A percentile compares a stretch with the other conserved stretches of the same genome.
Evolutionary conservation across 2,113 vertebrate species (phyloP).

Genomic region (Mobula hypostoma): DNA sequence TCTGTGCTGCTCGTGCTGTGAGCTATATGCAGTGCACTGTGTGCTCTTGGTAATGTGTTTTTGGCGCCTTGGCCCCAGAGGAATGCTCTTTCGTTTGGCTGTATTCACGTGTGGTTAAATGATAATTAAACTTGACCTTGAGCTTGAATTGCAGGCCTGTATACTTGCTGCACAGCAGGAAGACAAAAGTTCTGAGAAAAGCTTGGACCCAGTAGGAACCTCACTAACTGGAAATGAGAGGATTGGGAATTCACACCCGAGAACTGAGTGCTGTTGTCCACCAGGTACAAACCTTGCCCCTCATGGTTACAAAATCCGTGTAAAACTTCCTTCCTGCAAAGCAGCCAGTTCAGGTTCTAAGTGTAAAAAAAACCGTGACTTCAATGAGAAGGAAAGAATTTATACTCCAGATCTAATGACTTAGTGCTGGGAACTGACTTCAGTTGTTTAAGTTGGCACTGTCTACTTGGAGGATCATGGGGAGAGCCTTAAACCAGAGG

Average conservation of each 20-base stretch:
- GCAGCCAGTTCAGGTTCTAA: background rate
- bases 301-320: background rate
- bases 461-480: background rate
- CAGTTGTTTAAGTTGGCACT: conserved; percentile 16
- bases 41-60: no score
- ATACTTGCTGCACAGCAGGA: background rate
- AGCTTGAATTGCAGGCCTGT: background rate
- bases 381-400: background rate
- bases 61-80: no score
- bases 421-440: background rate
- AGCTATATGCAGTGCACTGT: no score
- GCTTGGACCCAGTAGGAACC: background rate
- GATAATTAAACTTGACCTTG: no score
- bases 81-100: no score
- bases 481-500: background rate
- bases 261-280: background rate
- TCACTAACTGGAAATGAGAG: background rate
- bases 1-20: no score
- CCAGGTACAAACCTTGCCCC: background rate
- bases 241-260: background rate
- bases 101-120: no score
- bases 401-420: background rate
- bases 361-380: background rate
- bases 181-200: background rate
- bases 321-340: background rate